phyloP scores from a whole-genome alignment of 2,113 vertebrate species.

The Mesoclemmys tuberculata region DNA sequence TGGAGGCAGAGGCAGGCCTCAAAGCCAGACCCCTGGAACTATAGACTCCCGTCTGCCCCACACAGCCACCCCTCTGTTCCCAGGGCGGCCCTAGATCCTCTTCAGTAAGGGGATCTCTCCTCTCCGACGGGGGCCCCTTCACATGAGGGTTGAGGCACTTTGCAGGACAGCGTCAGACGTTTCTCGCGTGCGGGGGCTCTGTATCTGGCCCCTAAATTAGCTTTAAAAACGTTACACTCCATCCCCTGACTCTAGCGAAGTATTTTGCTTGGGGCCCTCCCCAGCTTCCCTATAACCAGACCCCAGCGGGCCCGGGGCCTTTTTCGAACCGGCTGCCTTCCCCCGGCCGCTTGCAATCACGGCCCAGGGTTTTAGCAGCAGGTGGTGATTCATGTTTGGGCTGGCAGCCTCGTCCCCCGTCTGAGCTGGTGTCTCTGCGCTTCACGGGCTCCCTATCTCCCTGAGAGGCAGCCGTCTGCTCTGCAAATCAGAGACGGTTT shows the following conservation, averaged over 20 bases:
- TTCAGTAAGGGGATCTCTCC: no score
- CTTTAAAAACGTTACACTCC: background rate
- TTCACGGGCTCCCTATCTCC: background rate
- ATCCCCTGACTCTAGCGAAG: background rate
- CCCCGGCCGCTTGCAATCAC: background rate
- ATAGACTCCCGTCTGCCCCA: no score
- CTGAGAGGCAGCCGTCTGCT: background rate
- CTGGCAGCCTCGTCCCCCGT: no score
- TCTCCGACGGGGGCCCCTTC: no score
- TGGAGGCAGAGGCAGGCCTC: background rate
- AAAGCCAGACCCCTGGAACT: no score
- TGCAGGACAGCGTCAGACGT: no score
- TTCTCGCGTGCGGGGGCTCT: background rate
- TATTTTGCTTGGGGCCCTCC: background rate
- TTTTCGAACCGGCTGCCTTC: background rate
- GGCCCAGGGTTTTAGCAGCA: background rate
- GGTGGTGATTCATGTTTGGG: background rate
- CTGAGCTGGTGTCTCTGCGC: no score
- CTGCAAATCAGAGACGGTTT: background rate
- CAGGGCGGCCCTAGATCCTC: no score
- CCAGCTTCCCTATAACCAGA: background rate
- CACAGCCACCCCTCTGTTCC: no score
- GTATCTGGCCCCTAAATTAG: background rate
- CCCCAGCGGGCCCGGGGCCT: background rate
- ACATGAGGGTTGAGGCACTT: no score